Conservation (phyloP, 2,113 vertebrate species). For the Gobiocypris rarus region DNA sequence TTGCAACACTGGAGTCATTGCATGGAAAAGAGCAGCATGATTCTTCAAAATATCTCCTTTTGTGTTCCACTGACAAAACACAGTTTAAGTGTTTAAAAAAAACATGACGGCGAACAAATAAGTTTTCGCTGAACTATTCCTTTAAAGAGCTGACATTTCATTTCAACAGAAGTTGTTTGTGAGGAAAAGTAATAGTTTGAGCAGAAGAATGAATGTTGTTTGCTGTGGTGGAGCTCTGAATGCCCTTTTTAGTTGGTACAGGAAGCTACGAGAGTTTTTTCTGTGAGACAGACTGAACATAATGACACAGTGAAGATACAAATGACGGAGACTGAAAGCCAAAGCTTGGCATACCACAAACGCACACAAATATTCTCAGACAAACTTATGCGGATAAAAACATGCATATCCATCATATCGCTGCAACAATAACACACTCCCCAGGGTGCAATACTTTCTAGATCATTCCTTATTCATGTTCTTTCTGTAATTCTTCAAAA, state of each 20-base stretch:
- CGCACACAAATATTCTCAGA: conserved; percentile 27
- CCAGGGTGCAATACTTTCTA: neutral
- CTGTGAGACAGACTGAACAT: conserved; percentile 50
- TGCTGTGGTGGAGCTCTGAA: conserved; percentile 22
- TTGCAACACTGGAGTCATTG: neutral
- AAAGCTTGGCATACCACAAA: conserved; percentile 44
- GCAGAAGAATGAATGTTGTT: conserved; percentile 18
- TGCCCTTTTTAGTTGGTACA: conserved; percentile 45
- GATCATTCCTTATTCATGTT: neutral
- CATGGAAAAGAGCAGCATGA: neutral
- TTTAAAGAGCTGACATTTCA: conserved; percentile 3
- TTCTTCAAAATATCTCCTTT: neutral
- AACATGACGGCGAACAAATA: neutral
- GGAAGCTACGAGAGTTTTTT: conserved; percentile 45
- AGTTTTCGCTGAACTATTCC: neutral
- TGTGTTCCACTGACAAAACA: neutral
- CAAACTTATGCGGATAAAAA: neutral
- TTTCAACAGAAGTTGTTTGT: neutral
- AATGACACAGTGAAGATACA: conserved; percentile 58
- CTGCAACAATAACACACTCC: neutral
- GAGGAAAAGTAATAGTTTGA: conserved; percentile 14
- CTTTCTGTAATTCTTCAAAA: neutral
- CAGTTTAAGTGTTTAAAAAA: neutral
- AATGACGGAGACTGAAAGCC: conserved; percentile 51
- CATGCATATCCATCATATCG: neutral